These are phyloP conservation scores for Unio pictorum DNA, from an alignment of 2,888 invertebrate species.

Conservation along the genomic window DNA sequence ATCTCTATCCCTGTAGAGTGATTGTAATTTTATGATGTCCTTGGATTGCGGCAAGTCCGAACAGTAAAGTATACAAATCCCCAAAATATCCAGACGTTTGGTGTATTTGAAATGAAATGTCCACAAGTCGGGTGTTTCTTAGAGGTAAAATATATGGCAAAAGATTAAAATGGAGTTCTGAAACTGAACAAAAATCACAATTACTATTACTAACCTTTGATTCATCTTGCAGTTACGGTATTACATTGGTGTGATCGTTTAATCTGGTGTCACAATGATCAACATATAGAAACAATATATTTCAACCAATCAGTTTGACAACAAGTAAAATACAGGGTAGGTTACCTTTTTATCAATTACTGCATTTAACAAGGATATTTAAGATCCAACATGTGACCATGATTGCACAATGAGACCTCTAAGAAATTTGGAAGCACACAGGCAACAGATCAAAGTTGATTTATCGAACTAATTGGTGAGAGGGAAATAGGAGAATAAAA, in stretches of 20 bases:
- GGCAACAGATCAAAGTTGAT: too few species aligned
- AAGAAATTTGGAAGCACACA: too few species aligned
- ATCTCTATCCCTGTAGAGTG: constrained; percentile 9
- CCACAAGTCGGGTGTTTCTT: constrained; percentile 1
- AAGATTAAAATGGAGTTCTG: neutral
- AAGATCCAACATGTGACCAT: too few species aligned
- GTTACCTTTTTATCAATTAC: constrained; percentile 1
- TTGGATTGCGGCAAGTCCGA: neutral
- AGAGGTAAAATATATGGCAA: neutral
- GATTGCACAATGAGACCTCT: too few species aligned
- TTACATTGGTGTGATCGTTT: constrained; percentile 7
- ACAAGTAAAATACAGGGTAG: neutral
- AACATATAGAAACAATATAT: neutral
- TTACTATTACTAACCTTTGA: constrained; percentile 7
- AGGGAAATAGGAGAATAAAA: too few species aligned
- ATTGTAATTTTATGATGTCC: constrained; percentile 5
- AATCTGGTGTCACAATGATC: neutral
- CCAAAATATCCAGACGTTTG: neutral
- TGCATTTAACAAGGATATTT: too few species aligned
- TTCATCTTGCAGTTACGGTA: constrained; percentile 7
- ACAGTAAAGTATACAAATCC: constrained; percentile 8
- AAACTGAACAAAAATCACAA: constrained; percentile 7
- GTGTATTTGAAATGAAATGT: constrained; percentile 8
- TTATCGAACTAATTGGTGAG: too few species aligned
- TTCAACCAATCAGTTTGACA: neutral